Evolutionary conservation across 2,888 invertebrate genomes (phyloP).

Genomic region (Lottia scabra): DNA sequence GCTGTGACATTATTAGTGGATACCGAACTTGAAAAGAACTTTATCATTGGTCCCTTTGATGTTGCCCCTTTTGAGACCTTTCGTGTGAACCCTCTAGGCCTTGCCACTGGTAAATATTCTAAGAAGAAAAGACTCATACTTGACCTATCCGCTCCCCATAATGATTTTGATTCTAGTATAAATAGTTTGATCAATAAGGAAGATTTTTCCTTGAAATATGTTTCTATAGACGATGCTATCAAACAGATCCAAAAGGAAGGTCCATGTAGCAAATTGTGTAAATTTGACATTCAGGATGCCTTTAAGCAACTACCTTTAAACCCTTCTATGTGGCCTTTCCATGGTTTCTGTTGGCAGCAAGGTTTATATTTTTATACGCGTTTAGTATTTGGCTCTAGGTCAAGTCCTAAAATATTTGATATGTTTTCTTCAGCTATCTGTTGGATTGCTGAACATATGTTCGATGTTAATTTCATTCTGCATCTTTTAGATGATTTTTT

Average conservation of each 20-base stretch:
- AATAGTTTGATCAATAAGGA: neutral
- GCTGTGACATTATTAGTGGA: too few species aligned
- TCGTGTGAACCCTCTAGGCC: neutral
- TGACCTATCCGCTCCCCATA: neutral
- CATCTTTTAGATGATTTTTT: constrained; percentile 27
- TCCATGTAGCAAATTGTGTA: neutral
- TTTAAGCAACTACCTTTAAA: neutral
- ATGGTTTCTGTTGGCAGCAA: constrained; percentile 5
- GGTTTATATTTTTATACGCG: constrained; percentile 15
- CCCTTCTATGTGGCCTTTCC: constrained; percentile 4
- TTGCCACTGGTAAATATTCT: neutral
- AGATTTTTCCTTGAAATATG: neutral
- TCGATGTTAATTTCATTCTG: constrained; percentile 8
- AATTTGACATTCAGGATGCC: neutral
- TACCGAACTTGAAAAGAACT: too few species aligned
- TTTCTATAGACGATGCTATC: neutral
- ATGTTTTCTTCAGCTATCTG: constrained; percentile 12
- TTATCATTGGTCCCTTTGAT: too few species aligned
- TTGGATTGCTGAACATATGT: constrained; percentile 17
- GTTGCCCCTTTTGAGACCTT: too few species aligned
- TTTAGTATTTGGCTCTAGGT: constrained; percentile 13
- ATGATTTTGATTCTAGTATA: neutral
- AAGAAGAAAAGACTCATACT: neutral
- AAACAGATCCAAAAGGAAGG: neutral
- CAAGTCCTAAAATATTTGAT: constrained; percentile 18